Evolutionary conservation across 2,888 invertebrate genomes (phyloP).

Genomic region (Pristionchus arcanus): DNA sequence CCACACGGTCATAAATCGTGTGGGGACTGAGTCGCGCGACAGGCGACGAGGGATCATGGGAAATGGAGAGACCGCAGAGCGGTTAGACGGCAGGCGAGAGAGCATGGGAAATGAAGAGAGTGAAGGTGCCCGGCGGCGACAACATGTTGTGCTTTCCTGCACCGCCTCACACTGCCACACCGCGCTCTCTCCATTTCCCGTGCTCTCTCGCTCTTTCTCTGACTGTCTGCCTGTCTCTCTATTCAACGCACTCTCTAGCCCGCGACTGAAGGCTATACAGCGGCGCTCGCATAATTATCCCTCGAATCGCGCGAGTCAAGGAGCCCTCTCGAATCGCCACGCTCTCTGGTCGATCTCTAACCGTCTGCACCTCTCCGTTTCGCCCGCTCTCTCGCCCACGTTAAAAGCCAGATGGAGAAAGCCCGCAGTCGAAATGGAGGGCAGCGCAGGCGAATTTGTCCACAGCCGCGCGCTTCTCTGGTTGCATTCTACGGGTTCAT

Average conservation of each 20-base stretch:
- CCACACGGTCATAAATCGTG: conserved; percentile 22
- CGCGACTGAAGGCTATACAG: conserved; percentile 12
- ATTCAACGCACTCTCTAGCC: neutral
- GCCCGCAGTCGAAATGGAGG: neutral
- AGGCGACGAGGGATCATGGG: neutral
- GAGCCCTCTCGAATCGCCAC: neutral
- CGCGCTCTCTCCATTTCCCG: neutral
- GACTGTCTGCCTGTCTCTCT: neutral
- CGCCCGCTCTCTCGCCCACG: neutral
- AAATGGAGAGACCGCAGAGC: neutral
- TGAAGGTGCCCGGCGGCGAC: conserved; percentile 36
- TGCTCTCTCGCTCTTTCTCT: neutral
- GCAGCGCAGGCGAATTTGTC: neutral
- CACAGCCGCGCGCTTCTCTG: neutral
- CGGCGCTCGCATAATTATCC: conserved; percentile 16
- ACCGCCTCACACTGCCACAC: neutral
- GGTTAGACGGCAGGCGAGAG: neutral
- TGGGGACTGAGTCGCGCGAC: conserved; percentile 15
- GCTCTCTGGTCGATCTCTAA: conserved; percentile 5
- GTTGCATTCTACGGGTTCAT: neutral
- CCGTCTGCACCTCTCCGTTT: neutral
- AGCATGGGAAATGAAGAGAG: neutral
- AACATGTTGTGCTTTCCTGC: neutral
- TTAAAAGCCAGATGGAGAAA: conserved; percentile 19
- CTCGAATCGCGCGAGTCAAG: neutral